A percentile compares a stretch with the other conserved stretches of the same genome.
Conservation (phyloP, 2,113 vertebrate genomes). For the Numenius arquata region DNA sequence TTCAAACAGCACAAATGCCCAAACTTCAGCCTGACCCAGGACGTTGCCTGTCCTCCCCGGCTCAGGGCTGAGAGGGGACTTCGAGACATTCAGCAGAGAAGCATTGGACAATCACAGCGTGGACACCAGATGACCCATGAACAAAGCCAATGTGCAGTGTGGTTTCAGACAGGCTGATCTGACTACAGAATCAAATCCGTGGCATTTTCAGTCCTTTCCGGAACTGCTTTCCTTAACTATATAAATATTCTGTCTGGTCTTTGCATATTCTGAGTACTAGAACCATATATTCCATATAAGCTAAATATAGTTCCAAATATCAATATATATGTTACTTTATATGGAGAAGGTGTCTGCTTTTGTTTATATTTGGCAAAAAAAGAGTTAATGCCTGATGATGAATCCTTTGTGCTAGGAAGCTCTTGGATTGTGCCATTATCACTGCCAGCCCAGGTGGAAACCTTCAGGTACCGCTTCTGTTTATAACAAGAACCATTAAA, state of each 20-base stretch:
- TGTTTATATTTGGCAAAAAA: conserved; percentile 42
- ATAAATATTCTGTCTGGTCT: not conserved
- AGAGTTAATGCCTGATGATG: conserved; percentile 39
- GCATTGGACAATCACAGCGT: not conserved
- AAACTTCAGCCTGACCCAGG: not conserved
- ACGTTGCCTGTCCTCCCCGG: not conserved
- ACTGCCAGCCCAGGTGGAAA: conserved; percentile 45
- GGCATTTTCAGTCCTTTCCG: not conserved
- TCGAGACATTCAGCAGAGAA: not conserved
- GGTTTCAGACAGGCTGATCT: not conserved
- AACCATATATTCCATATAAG: not conserved
- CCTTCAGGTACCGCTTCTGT: not conserved
- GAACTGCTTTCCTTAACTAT: not conserved
- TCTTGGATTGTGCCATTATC: conserved; percentile 47
- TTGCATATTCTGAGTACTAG: not conserved
- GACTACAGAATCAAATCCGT: not conserved
- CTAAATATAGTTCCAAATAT: not conserved
- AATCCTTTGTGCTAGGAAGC: conserved; percentile 15
- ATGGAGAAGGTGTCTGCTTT: not conserved
- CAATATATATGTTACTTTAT: not conserved
- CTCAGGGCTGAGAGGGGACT: not conserved
- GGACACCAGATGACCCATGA: not conserved
- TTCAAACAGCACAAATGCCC: not conserved
- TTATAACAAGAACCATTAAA: not conserved
- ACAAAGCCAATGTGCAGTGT: not conserved